Evolutionary conservation across 2,888 invertebrate species (phyloP), one percentile per base, ranked within the genome.

Genomic region (Julus scanicus): DNA sequence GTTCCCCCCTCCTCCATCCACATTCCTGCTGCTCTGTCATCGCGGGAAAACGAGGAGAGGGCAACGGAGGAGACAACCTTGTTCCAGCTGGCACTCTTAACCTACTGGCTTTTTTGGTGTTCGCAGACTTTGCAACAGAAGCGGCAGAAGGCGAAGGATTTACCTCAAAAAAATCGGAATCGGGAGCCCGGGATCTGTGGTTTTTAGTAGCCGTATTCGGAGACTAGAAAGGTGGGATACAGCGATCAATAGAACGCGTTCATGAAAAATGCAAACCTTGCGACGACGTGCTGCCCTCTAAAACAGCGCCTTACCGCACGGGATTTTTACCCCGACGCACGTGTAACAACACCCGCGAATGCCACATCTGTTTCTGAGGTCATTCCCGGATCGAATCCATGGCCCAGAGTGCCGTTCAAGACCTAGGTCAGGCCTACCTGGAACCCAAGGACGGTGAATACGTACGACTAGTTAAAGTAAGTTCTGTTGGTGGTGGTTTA

Each of bases 391-490:
- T 20, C n/a, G n/a, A 20, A n/a, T 63, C 20, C 44, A 86, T 86
- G 86, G 86, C 86, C 11, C 86, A 86, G 49, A 86, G 86, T 53
- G 49, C 48, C n/a, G 9, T 86, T 20, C 53, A 48, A 17, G 53
- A 88, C 40, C 29, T 53, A n/a, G 48, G 49, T 20, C 37, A 49
- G 53, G 49, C 37, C 48, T 29, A 87, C 83, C 83, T 87, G 83
- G 88, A 88, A 44, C 88, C 88, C 9, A 84, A 87, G 83, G 89
- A 89, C 39, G 89, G 89, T 4, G 89, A 89, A 37, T 89, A 89
- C 71, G 89, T 89, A 17, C 71, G 86, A 44, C 86, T 89, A n/a
- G 88, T 88, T 8, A 89, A 89, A 88, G 89, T 89, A 86, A 89
- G 89, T 89, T 17, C 20, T 15, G 20, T 40, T 85, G 29, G 63